Conservation (phyloP, 2,113 vertebrate genomes). For the Panthera uncia region DNA sequence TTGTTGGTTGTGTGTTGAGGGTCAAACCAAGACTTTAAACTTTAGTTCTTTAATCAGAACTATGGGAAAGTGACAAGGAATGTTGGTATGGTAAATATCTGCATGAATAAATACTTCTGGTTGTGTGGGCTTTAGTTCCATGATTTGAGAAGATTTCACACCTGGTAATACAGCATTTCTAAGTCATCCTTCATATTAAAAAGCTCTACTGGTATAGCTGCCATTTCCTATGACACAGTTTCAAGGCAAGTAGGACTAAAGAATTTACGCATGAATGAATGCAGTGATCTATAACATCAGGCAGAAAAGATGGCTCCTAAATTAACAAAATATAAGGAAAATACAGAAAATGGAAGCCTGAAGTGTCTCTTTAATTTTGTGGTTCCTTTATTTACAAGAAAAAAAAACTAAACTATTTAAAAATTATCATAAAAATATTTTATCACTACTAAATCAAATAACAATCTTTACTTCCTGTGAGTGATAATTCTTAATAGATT, state of each 20-base stretch:
- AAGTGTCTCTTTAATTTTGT: background rate
- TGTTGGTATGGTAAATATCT: background rate
- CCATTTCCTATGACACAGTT: background rate
- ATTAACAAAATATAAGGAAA: background rate
- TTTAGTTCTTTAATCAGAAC: background rate
- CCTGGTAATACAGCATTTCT: background rate
- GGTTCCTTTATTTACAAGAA: background rate
- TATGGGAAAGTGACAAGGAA: background rate
- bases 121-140: background rate
- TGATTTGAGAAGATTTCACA: background rate
- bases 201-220: background rate
- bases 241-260: background rate
- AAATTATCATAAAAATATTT: background rate
- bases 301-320: background rate
- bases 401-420: background rate
- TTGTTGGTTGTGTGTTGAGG: background rate
- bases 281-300: background rate
- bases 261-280: background rate
- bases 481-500: slow-evolving; percentile 51
- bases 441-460: slow-evolving; percentile 4
- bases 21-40: background rate
- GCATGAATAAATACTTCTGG: background rate
- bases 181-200: background rate
- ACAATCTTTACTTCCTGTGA: background rate
- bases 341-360: background rate